These are phyloP conservation scores for Channa argus DNA, from an alignment of 2,113 vertebrate genomes.

Conservation along the genomic window DNA sequence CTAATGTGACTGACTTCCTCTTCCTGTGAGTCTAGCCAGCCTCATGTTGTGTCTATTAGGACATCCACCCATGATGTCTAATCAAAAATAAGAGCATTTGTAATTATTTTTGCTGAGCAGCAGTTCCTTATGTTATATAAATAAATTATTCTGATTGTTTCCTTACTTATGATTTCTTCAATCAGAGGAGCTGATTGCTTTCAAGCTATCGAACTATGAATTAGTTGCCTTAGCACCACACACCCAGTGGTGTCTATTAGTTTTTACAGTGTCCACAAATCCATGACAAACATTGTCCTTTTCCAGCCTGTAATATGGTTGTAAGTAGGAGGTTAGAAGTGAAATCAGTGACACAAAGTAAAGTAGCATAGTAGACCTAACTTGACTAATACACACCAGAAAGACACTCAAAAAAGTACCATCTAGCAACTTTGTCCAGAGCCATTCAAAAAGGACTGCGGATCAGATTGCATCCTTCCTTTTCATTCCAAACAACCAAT, in stretches of 20 bases:
- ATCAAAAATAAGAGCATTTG: conserved; percentile 29
- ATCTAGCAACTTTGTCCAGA: conserved; percentile 20
- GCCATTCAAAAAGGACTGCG: conserved; percentile 15
- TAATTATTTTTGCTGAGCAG: not conserved
- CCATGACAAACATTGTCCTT: conserved; percentile 16
- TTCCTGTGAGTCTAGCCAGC: conserved; percentile 43
- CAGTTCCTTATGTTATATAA: conserved; percentile 24
- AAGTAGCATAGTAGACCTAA: conserved; percentile 44
- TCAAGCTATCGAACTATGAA: conserved; percentile 42
- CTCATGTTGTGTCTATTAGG: conserved; percentile 21
- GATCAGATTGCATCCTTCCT: conserved; percentile 33
- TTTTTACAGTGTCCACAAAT: conserved; percentile 36
- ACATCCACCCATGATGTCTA: conserved; percentile 15
- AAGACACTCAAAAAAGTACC: conserved; percentile 27
- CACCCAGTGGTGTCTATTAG: conserved; percentile 50
- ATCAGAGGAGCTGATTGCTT: conserved; percentile 29
- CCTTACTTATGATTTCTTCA: conserved; percentile 26
- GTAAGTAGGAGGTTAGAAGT: conserved; percentile 14
- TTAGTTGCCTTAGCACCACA: conserved; percentile 69
- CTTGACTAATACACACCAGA: conserved; percentile 21
- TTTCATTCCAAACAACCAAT: conserved; percentile 30
- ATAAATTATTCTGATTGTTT: conserved; percentile 27
- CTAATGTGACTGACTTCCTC: conserved; percentile 24
- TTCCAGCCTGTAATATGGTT: conserved; percentile 25
- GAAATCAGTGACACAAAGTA: conserved; percentile 20